These are phyloP conservation scores for Epistrophe eligans DNA, from an alignment of 2,888 invertebrate genomes.

Conservation along the genomic window DNA sequence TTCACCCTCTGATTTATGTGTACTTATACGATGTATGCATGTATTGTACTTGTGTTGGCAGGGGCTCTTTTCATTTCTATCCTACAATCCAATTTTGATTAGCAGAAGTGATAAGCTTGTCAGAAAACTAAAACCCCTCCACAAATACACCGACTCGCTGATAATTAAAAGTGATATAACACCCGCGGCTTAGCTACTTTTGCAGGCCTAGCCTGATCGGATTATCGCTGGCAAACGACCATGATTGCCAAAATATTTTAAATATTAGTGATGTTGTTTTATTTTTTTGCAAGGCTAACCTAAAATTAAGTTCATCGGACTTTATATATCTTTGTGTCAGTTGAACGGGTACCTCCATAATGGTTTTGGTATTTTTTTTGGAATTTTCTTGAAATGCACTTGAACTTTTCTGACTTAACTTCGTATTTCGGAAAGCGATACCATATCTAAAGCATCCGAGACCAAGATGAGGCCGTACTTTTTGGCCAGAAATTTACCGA, in stretches of 20 bases:
- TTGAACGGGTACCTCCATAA: no score
- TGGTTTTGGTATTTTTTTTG: no score
- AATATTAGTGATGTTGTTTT: not conserved
- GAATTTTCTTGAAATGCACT: no score
- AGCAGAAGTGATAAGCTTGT: constrained; percentile 46
- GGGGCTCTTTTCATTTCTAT: not conserved
- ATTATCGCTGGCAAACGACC: constrained; percentile 16
- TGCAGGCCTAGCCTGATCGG: constrained; percentile 39
- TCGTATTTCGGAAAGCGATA: no score
- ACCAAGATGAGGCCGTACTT: no score
- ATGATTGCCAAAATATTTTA: constrained; percentile 3
- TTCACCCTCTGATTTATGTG: not conserved
- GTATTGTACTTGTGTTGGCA: no score
- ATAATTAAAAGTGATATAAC: constrained; percentile 64
- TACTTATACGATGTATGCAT: no score
- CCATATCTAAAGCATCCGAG: no score
- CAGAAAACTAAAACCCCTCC: constrained; percentile 42
- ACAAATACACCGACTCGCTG: constrained; percentile 9
- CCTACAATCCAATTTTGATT: constrained; percentile 26
- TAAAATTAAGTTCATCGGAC: no score
- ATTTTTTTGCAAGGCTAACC: not conserved
- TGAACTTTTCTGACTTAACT: no score
- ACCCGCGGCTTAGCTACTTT: constrained; percentile 47
- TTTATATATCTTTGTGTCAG: no score
- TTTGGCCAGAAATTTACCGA: no score